Evolutionary conservation across 2,888 invertebrate genomes (phyloP), one percentile per base, ranked within the genome.

Genomic region (Xylota segnis): DNA sequence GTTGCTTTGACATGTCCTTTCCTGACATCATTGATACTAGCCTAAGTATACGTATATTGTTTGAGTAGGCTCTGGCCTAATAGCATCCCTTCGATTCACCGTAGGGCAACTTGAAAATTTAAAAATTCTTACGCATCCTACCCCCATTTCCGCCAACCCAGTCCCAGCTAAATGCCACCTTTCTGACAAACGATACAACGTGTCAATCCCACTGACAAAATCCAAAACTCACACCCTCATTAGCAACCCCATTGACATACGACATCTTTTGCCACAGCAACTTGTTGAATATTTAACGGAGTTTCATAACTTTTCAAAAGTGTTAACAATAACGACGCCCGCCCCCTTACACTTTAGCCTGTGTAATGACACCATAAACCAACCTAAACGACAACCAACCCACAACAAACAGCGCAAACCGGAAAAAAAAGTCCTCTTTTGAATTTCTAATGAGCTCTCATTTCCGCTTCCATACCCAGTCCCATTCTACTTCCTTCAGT

Each of bases 201-300:
- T 50, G 27, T 18, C 27, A 50, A 34, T 45, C 29, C 14, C 10
- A 27, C 34, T 40, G 29, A 56, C 27, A 58, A 56, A 32, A 43
- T 40, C 23, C 23, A 18, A 16, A 14, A 32, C 6, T 7, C 40
- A 16, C 2, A n/a, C 34, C 58, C 29, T 56, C 45, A 45, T 70
- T 56, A 70, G 29, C 58, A 12, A 34, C 37, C 32, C 23, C 54
- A 9, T 59, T 74, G 37, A 75, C 47, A 61, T 54, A 70, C 7
- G 14, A 10, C 43, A 52, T 27, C 34, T 45, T 12, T 18, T 37
- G 34, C 18, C 32, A 56, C 29, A 43, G 18, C 63, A 43, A 75
- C 84, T 75, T 79, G 84, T 84, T 84, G 75, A 79, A 84, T 84
- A 70, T 79, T 79, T 79, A 75, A 84, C 74, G 6, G n/a, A 75